Evolutionary conservation across 2,797 vertebrate species (phyloP).

Genomic region (Alosa sapidissima): DNA sequence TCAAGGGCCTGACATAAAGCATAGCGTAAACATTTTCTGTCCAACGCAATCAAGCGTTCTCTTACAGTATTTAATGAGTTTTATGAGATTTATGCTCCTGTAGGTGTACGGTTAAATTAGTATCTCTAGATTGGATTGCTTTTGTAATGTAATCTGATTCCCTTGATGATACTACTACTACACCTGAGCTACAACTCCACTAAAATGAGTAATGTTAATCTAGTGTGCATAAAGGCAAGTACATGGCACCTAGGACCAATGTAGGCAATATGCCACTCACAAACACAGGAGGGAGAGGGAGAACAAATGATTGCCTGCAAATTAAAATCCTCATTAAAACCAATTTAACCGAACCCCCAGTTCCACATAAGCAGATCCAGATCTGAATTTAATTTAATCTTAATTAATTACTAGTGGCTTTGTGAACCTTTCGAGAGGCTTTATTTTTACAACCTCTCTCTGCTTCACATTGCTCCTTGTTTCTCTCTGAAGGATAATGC

Average conservation of each 20-base stretch:
- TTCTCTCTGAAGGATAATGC: background rate
- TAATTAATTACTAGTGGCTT: constrained; percentile 56
- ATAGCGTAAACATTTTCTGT: background rate
- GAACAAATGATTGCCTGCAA: constrained; percentile 46
- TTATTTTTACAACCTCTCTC: constrained; percentile 27
- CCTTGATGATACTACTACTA: background rate
- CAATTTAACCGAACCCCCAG: constrained; percentile 48
- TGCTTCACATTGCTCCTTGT: background rate
- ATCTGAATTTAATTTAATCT: constrained; percentile 55
- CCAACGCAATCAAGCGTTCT: background rate
- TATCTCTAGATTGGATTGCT: constrained; percentile 17
- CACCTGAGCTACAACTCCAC: background rate
- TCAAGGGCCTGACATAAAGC: background rate
- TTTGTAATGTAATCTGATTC: constrained; percentile 8
- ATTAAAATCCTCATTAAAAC: constrained; percentile 53
- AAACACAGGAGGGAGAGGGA: background rate
- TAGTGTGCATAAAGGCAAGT: background rate
- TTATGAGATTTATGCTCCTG: background rate
- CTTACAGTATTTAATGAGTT: constrained; percentile 10
- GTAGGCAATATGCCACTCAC: background rate
- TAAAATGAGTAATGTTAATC: constrained; percentile 1
- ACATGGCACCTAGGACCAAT: background rate
- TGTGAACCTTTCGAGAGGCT: constrained; percentile 33
- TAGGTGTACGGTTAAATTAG: background rate
- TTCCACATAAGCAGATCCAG: constrained; percentile 53